Percentiles rank a stretch among this genome's conserved stretches.
Conservation (phyloP, 64 coral and sea anemone genomes). For the Exaiptasia diaphana region DNA sequence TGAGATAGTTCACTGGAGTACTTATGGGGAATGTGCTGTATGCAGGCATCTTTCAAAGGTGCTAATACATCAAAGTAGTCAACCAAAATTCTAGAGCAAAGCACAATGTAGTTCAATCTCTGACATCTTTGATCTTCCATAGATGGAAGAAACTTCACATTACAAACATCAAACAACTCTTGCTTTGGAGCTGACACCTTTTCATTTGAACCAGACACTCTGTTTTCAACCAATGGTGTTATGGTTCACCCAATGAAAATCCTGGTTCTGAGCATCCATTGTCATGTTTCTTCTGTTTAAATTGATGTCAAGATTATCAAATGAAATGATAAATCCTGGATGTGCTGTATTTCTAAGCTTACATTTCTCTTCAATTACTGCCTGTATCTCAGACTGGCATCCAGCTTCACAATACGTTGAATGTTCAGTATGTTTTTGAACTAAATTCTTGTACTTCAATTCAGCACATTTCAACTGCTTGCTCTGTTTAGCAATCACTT, state of each 20-base stretch:
- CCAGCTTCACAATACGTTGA: too few species aligned
- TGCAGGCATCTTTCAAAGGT: constrained; percentile 22
- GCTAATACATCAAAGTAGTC: constrained; percentile 37
- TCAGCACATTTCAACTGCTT: not conserved
- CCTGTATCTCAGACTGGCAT: not conserved
- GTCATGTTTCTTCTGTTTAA: constrained; percentile 31
- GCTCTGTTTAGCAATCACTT: constrained; percentile 6
- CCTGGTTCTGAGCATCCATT: constrained; percentile 8
- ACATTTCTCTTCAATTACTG: not conserved
- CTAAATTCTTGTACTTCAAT: constrained; percentile 15
- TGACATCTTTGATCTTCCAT: constrained; percentile 13
- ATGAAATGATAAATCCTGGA: constrained; percentile 49
- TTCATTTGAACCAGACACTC: constrained; percentile 11
- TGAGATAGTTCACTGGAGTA: constrained; percentile 44
- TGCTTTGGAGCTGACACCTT: not conserved
- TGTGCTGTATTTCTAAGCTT: not conserved
- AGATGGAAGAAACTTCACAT: constrained; percentile 23
- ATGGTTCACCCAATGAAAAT: constrained; percentile 54
- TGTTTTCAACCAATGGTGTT: constrained; percentile 6
- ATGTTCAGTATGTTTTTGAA: constrained; percentile 3
- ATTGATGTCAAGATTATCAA: constrained; percentile 59
- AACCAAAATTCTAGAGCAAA: constrained; percentile 19
- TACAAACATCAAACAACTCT: not conserved
- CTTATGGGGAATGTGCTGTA: constrained; percentile 45
- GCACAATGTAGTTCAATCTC: constrained; percentile 19